Percentiles rank a stretch among this genome's conserved stretches.
phyloP scores from a whole-genome alignment of 2,113 vertebrate genomes.

The Saguinus imperator region DNA sequence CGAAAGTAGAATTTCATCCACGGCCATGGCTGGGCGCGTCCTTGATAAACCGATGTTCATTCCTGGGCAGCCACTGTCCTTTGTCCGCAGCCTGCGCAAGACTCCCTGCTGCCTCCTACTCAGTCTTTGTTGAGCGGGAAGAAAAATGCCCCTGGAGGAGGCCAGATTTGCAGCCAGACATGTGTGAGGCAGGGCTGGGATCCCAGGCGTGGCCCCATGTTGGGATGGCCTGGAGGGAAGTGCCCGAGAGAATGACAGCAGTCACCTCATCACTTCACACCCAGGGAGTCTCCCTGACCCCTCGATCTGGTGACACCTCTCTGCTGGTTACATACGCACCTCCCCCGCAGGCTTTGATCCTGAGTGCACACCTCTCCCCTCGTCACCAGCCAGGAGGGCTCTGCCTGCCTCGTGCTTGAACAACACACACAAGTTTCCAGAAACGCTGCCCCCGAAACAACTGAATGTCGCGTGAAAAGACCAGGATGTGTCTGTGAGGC shows the following conservation, averaged over 20 bases:
- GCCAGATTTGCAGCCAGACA: not conserved
- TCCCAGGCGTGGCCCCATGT: rapidly evolving
- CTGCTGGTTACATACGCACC: rapidly evolving
- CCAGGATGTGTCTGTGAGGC: not conserved
- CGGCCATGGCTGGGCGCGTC: rapidly evolving
- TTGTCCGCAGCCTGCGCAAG: not conserved
- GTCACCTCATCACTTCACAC: no score
- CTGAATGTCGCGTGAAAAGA: no score
- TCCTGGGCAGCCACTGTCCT: not conserved
- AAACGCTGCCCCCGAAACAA: no score
- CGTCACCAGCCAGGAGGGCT: not conserved
- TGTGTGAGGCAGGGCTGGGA: not conserved
- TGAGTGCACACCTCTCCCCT: not conserved
- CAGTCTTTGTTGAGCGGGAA: rapidly evolving
- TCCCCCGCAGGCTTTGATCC: not conserved
- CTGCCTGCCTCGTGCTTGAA: no score
- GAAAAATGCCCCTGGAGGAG: not conserved
- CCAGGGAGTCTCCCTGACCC: not conserved
- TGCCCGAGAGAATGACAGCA: rapidly evolving
- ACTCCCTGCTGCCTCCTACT: not conserved
- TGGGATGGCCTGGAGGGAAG: not conserved
- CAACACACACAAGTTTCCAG: no score
- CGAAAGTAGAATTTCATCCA: not conserved
- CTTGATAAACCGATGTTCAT: rapidly evolving
- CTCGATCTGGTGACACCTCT: rapidly evolving